Evolutionary conservation across 2,113 vertebrate species (phyloP), one percentile per base, ranked within the genome.

Genomic region (Epinephelus cyanopodus): DNA sequence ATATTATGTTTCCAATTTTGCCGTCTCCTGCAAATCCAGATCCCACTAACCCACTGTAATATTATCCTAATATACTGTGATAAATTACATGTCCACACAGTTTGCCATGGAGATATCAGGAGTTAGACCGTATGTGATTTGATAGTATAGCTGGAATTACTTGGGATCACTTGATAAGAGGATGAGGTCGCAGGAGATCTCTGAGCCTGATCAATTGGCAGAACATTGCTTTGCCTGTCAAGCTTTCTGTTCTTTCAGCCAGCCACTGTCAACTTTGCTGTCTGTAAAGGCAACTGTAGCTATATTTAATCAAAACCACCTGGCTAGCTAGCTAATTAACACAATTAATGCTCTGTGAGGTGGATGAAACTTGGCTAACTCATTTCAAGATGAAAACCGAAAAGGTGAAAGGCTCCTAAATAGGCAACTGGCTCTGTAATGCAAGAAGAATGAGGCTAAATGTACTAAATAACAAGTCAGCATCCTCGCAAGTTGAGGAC

Each of bases 1-100:
- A 39, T 79, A 72, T n/a, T 2, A 37, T 76, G 71, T n/a, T 63
- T 86, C 6, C 50, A 62, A 56, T 82, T 69, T 62, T 56, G 47
- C 37, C 9, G 37, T 39, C 27, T 61, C 17, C 56, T 42, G 33
- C 39, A 42, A 14, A 48, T 9, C 10, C 25, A n/a, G 23, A 60
- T 23, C 18, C 37, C 25, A 65, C 25, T 19, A 14, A 45, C 14
- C 6, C 15, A 21, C 37, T 23, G 37, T 48, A 37, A 27, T 15
- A n/a, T 29, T 66, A 27, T 50, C 21, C 27, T 54, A 5, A 56
- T 58, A 27, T 58, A 5, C 8, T 67, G 4, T 15, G 11, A 15
- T 45, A 3, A 27, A 75, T 27, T 29, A 21, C 6, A 17, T 5
- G 33, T 57, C 13, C 23, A 4, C 42, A 73, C 17, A 58, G 13